Evolutionary conservation across 35 echinoderm and acorn worm species (phyloP).

Genomic region (Lytechinus pictus): DNA sequence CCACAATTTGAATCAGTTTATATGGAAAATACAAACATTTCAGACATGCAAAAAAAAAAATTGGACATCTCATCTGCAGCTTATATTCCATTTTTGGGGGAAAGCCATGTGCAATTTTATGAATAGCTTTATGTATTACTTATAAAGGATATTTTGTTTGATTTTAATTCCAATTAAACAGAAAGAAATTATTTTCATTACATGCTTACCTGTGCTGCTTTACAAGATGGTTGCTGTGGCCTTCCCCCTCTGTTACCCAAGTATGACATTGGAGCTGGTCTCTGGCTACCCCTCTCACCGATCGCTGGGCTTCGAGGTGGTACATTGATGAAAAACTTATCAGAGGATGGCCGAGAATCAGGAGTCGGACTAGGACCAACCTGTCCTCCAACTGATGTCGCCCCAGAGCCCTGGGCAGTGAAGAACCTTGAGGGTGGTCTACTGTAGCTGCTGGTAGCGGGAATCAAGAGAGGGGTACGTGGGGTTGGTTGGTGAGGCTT

Average conservation of each 20-base stretch:
- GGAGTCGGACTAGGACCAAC: background rate
- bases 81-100: no score
- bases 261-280: background rate
- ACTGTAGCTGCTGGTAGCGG: background rate
- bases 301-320: background rate
- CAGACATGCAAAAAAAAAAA: no score
- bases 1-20: no score
- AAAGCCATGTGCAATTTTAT: no score
- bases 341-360: background rate
- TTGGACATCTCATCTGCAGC: no score
- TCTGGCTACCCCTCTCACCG: background rate
- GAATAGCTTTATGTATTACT: no score
- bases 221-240: background rate
- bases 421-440: no score
- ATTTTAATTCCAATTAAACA: no score
- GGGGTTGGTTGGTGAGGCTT: background rate
- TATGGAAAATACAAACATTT: no score
- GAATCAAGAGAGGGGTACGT: conserved; percentile 29
- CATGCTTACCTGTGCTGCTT: background rate
- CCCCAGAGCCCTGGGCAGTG: background rate
- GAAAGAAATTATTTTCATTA: background rate
- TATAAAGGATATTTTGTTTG: no score
- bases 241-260: background rate
- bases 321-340: background rate
- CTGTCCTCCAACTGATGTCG: background rate